Evolutionary conservation across 2,888 invertebrate genomes (phyloP), one percentile per base, ranked within the genome.

Genomic region (Chrysolina haemoptera): DNA sequence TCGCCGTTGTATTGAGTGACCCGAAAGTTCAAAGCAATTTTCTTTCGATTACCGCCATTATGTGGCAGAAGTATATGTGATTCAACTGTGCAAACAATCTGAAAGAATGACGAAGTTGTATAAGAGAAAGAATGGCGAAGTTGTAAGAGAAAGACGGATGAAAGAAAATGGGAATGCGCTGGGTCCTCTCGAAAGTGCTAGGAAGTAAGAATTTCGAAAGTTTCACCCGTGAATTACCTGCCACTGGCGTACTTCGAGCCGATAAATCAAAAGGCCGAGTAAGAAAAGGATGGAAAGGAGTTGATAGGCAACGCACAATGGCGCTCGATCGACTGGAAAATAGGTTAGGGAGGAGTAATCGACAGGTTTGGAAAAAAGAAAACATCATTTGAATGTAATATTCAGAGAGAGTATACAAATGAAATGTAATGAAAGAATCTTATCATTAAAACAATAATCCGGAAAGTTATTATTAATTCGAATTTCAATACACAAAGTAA

Each of bases 211-310:
- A 86, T 85, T 86, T 85, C 83, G 79, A 84, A 86, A 86, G 86
- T 86, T 86, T 84, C 80, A 83, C 80, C 80, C 80, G 82, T 81
- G 86, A 87, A 79, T 91, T 91, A 91, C 90, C 90, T 91, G 91
- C 90, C 91, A 90, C 89, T 88, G 89, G 89, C 89, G 89, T 89
- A 89, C 90, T 90, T 89, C 89, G 89, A 88, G 88, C 90, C 90
- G 90, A 91, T 91, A 91, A 91, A 91, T 91, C 91, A 91, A 89
- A 84, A 79, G 84, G 84, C 74, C 16, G 14, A 22, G 27, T 27
- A 27, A 27, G n/a, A 59, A 59, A n/a, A 14, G 22, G 10, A 27
- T 11, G 22, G 27, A 12, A 59, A 59, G 80, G 83, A 81, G 82
- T 72, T 68, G 72, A 76, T 74, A 83, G 82, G 83, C 84, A 82